Conservation (phyloP, 1,140 invertebrate species). For the Lycorma delicatula region DNA sequence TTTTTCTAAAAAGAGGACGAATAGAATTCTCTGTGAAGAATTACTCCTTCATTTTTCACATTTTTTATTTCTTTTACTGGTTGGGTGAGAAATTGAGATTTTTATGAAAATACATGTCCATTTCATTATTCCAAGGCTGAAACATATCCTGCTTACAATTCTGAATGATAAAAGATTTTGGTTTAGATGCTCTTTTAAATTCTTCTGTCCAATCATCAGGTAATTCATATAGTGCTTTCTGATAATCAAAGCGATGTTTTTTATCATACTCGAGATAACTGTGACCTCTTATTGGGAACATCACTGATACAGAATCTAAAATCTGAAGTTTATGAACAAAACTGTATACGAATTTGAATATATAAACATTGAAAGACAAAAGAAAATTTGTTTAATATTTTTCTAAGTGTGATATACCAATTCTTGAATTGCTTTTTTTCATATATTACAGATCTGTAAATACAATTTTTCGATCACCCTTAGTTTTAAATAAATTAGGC, state of each 20-base stretch:
- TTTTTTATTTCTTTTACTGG: background rate
- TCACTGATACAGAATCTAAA: background rate
- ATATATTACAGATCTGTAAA: too few relatives aligned
- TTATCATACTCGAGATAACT: background rate
- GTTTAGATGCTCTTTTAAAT: background rate
- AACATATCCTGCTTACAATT: background rate
- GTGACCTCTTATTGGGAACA: background rate
- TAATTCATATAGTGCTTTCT: background rate
- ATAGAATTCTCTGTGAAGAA: background rate
- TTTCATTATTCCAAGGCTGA: background rate
- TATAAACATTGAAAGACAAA: too few relatives aligned
- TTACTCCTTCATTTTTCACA: background rate
- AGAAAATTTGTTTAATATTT: too few relatives aligned
- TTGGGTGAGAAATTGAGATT: background rate
- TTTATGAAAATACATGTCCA: background rate
- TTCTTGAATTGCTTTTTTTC: too few relatives aligned
- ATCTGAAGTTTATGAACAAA: background rate
- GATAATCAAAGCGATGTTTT: background rate
- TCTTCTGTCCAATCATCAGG: background rate
- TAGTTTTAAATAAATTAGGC: too few relatives aligned
- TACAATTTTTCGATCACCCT: too few relatives aligned
- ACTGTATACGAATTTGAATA: background rate
- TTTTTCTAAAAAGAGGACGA: background rate
- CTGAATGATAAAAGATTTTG: background rate
- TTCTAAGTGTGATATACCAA: too few relatives aligned